These are phyloP conservation scores for Pristionchus exspectatus DNA, from an alignment of 2,888 invertebrate species.

Conservation along the genomic window DNA sequence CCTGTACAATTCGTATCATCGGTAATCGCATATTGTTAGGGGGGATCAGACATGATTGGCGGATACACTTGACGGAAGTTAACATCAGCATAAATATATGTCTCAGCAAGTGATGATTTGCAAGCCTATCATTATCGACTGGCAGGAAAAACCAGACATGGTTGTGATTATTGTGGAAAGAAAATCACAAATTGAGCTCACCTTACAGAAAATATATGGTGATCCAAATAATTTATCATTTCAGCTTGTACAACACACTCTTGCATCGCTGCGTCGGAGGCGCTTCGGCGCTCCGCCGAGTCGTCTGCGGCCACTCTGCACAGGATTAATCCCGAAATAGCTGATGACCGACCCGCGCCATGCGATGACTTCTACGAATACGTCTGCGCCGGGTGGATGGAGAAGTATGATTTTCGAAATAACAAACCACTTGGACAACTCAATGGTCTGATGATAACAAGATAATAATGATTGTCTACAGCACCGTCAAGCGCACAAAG, in stretches of 20 bases:
- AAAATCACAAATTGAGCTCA: no score
- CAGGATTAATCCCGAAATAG: neutral
- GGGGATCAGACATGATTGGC: neutral
- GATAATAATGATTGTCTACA: neutral
- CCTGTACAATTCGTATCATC: neutral
- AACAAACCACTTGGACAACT: no score
- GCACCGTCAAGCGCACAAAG: neutral
- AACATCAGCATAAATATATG: neutral
- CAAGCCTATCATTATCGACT: no score
- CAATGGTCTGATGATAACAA: neutral
- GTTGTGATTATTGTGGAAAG: no score
- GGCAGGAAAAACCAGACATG: no score
- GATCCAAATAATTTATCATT: no score
- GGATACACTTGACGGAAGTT: neutral
- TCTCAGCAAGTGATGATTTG: no score
- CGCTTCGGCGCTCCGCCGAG: neutral
- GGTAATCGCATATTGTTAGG: neutral
- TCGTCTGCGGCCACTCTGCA: constrained; percentile 26
- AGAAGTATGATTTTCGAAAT: neutral
- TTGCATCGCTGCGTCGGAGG: constrained; percentile 8
- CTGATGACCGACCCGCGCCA: constrained; percentile 17
- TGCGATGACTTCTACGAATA: constrained; percentile 48
- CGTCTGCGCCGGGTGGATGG: constrained; percentile 26
- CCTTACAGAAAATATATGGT: no score
- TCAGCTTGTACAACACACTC: neutral